A percentile compares a stretch with the other conserved stretches of the same genome.
Conservation (phyloP, 2,113 vertebrate genomes). For the Sinocyclocheilus maitianheensis region DNA sequence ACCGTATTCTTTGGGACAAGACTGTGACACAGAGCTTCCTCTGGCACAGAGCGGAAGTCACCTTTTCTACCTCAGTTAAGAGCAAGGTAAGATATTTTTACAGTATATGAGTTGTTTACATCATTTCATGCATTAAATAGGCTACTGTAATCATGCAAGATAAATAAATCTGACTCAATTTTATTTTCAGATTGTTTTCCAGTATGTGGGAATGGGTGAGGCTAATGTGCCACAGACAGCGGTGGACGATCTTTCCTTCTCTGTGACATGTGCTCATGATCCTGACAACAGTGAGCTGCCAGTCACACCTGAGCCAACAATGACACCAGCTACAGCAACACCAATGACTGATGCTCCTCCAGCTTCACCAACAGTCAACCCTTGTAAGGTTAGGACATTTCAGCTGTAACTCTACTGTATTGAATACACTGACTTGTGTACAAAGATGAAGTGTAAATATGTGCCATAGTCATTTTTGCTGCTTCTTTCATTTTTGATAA, state of each 20-base stretch:
- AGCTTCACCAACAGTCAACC: slow-evolving; percentile 36
- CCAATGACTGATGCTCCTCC: slow-evolving; percentile 47
- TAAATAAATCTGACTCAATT: not conserved
- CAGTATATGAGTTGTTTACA: not conserved
- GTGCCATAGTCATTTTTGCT: not conserved
- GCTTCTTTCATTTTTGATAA: not conserved
- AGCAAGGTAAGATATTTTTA: slow-evolving; percentile 51
- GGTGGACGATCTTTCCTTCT: slow-evolving; percentile 75
- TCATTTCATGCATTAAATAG: not conserved
- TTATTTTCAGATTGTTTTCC: slow-evolving; percentile 67
- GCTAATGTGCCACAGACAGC: slow-evolving; percentile 59
- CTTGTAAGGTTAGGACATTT: slow-evolving; percentile 66
- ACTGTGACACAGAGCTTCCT: slow-evolving; percentile 58
- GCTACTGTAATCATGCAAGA: not conserved
- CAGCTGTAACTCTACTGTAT: not conserved
- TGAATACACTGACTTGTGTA: not conserved
- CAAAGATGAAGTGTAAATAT: not conserved
- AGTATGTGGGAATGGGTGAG: slow-evolving; percentile 55
- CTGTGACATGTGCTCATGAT: slow-evolving; percentile 68
- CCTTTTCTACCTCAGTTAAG: slow-evolving; percentile 62
- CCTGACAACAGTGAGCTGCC: slow-evolving; percentile 69
- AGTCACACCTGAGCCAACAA: slow-evolving; percentile 49
- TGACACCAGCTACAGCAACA: slow-evolving; percentile 39
- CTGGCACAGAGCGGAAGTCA: slow-evolving; percentile 72
- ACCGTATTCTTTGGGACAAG: slow-evolving; percentile 65